These are phyloP conservation scores for Muschampia staudingeri DNA, from an alignment of 2,888 invertebrate species.

Conservation along the genomic window DNA sequence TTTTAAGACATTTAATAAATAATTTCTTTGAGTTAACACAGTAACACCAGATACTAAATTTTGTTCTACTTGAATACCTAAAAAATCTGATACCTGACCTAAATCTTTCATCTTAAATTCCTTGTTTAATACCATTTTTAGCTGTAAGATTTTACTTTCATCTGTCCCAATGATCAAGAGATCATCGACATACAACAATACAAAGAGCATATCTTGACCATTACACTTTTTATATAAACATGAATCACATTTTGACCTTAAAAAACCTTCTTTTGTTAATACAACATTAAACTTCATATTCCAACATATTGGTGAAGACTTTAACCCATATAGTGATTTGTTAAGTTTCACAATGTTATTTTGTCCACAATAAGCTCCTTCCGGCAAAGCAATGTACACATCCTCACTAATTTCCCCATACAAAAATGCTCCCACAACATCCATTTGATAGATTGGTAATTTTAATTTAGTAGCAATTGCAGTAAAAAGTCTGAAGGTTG, in stretches of 20 bases:
- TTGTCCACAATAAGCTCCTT: slow-evolving; percentile 48
- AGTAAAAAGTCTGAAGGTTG: slow-evolving; percentile 61
- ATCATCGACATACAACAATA: slow-evolving; percentile 64
- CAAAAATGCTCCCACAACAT: slow-evolving; percentile 60
- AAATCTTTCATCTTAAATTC: slow-evolving; percentile 31
- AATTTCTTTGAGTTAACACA: slow-evolving; percentile 9
- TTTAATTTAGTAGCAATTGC: slow-evolving; percentile 58
- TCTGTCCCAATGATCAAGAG: slow-evolving; percentile 54
- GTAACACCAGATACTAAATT: slow-evolving; percentile 13
- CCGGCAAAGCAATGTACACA: slow-evolving; percentile 60
- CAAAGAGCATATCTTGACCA: slow-evolving; percentile 50
- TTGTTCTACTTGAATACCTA: slow-evolving; percentile 29
- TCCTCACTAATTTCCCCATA: slow-evolving; percentile 58
- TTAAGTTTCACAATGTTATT: slow-evolving; percentile 58
- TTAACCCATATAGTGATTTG: slow-evolving; percentile 56
- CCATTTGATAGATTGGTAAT: slow-evolving; percentile 55
- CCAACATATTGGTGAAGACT: slow-evolving; percentile 64
- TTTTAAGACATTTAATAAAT: slow-evolving; percentile 16
- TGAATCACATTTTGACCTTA: slow-evolving; percentile 57
- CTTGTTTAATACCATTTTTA: slow-evolving; percentile 9
- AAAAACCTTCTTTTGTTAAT: slow-evolving; percentile 61
- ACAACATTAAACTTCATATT: slow-evolving; percentile 65
- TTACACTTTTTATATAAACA: slow-evolving; percentile 59
- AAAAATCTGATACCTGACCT: slow-evolving; percentile 3
- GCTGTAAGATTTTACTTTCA: neutral